Conservation (phyloP, 1,140 invertebrate species). For the Apis dorsata region DNA sequence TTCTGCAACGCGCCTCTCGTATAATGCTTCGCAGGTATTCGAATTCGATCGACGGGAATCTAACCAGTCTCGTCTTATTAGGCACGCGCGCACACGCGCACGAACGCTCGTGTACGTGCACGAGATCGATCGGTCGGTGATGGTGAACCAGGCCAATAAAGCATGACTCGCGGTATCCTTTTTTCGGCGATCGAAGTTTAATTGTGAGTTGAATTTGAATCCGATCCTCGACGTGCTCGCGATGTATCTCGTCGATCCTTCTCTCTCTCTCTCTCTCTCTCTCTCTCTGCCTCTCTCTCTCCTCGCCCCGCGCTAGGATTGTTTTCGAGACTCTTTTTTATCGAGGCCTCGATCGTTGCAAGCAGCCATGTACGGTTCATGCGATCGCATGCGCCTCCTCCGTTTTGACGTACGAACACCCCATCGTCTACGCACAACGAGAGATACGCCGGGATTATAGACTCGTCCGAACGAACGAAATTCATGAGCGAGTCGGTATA, state of each 20-base stretch:
- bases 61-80: conserved; percentile 55
- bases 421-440: conserved; percentile 28
- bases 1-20: conserved; percentile 31
- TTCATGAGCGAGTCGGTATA: background rate
- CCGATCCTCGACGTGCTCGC: conserved; percentile 23
- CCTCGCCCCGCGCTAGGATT: background rate
- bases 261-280: background rate
- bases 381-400: conserved; percentile 5
- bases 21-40: conserved; percentile 30
- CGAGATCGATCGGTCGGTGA: too few species aligned
- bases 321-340: conserved; percentile 30
- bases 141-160: conserved; percentile 35
- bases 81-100: conserved; percentile 21
- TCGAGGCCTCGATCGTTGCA: background rate
- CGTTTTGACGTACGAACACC: background rate
- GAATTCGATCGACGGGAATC: conserved; percentile 54
- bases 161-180: conserved; percentile 41
- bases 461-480: conserved; percentile 4
- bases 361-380: conserved; percentile 31
- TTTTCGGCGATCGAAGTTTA: conserved; percentile 44
- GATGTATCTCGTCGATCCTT: conserved; percentile 15
- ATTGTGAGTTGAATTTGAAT: conserved; percentile 56
- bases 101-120: background rate
- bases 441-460: background rate
- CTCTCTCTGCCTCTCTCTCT: background rate